These are phyloP conservation scores for Epistrophella euchroma DNA, from an alignment of 2,888 invertebrate genomes.

Conservation along the genomic window DNA sequence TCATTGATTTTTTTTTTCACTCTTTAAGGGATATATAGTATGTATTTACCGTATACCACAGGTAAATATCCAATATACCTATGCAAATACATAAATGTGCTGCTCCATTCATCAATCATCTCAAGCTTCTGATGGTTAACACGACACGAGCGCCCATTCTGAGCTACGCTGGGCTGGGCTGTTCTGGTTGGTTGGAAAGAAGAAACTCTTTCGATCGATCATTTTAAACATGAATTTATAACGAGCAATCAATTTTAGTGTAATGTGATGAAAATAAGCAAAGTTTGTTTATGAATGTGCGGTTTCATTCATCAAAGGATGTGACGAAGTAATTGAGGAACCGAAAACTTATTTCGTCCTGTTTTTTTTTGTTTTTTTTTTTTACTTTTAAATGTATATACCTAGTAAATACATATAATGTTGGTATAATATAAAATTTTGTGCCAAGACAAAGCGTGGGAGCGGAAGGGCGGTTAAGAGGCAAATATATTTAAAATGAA, in stretches of 20 bases:
- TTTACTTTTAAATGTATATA: not conserved
- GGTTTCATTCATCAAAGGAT: constrained; percentile 69
- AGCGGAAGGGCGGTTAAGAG: constrained; percentile 14
- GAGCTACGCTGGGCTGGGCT: not conserved
- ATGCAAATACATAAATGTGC: constrained; percentile 26
- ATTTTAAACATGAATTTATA: constrained; percentile 16
- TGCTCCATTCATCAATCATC: constrained; percentile 68
- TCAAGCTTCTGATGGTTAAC: constrained; percentile 43
- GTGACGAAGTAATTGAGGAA: constrained; percentile 53
- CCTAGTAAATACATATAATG: not conserved
- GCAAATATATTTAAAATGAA: constrained; percentile 36
- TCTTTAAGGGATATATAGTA: not conserved
- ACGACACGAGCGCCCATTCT: constrained; percentile 31
- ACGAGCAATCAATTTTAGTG: constrained; percentile 54
- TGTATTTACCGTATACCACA: not conserved
- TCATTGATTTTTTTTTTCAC: constrained; percentile 40
- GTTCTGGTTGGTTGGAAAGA: not conserved
- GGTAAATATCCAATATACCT: constrained; percentile 28
- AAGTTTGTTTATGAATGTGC: constrained; percentile 45
- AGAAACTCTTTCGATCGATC: constrained; percentile 60
- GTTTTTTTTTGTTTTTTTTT: not conserved
- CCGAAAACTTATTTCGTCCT: constrained; percentile 16
- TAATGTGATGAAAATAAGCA: constrained; percentile 34
- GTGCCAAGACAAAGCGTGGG: not conserved
- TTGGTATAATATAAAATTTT: constrained; percentile 3